Evolutionary conservation across 2,888 invertebrate genomes (phyloP).

Genomic region (Cataglyphis albicans): DNA sequence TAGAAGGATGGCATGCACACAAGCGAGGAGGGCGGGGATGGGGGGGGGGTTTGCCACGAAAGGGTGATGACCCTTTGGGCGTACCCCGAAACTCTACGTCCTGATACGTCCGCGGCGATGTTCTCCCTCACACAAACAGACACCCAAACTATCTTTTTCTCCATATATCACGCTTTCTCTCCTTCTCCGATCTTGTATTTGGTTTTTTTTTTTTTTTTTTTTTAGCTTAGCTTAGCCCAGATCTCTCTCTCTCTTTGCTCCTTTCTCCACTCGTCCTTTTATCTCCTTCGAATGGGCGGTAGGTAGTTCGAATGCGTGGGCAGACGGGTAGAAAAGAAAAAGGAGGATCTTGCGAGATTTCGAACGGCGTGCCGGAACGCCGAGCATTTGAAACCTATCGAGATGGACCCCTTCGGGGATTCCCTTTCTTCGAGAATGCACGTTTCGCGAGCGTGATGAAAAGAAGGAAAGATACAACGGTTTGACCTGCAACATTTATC

Average conservation of each 20-base stretch:
- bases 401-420: slow-evolving; percentile 23
- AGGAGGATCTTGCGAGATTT: slow-evolving; percentile 48
- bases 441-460: slow-evolving; percentile 36
- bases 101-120: slow-evolving; percentile 65
- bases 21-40: slow-evolving; percentile 4
- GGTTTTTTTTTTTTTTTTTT: slow-evolving; percentile 28
- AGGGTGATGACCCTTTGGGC: slow-evolving; percentile 75
- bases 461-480: not conserved
- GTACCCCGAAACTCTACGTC: slow-evolving; percentile 69
- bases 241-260: slow-evolving; percentile 38
- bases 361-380: slow-evolving; percentile 61
- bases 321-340: slow-evolving; percentile 54
- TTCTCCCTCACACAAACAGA: slow-evolving; percentile 34
- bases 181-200: slow-evolving; percentile 27
- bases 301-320: slow-evolving; percentile 48
- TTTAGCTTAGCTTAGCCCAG: slow-evolving; percentile 35
- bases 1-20: slow-evolving; percentile 36
- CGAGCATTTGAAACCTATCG: slow-evolving; percentile 35
- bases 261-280: slow-evolving; percentile 50
- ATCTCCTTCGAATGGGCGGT: slow-evolving; percentile 57
- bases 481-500: slow-evolving; percentile 36
- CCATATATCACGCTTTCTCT: slow-evolving; percentile 50
- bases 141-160: slow-evolving; percentile 22
- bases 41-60: slow-evolving; percentile 52
- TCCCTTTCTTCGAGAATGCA: not conserved